Conservation (phyloP, 2,888 invertebrate species). For the Drosophila basisetae region DNA sequence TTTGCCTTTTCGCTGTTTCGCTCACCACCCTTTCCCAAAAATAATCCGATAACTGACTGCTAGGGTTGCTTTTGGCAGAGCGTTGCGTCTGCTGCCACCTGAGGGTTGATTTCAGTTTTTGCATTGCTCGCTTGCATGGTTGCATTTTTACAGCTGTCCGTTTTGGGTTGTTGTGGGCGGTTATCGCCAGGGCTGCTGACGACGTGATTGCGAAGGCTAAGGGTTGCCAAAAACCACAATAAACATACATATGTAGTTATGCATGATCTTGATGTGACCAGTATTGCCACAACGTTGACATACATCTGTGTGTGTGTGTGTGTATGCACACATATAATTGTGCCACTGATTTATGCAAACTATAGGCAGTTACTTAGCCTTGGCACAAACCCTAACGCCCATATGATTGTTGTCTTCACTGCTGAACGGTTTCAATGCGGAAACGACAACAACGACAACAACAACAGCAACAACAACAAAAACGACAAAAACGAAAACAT, state of each 20-base stretch:
- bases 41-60: slow-evolving; percentile 33
- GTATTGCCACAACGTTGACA: slow-evolving; percentile 24
- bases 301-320: not conserved
- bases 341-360: slow-evolving; percentile 21
- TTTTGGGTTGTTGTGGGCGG: slow-evolving; percentile 37
- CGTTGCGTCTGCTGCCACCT: slow-evolving; percentile 10
- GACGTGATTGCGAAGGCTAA: not conserved
- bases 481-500: slow-evolving; percentile 1
- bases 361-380: slow-evolving; percentile 27
- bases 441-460: slow-evolving; percentile 20
- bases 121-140: slow-evolving; percentile 32
- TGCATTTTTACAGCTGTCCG: slow-evolving; percentile 65
- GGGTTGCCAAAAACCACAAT: slow-evolving; percentile 19
- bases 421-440: slow-evolving; percentile 34
- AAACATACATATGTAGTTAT: not conserved
- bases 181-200: slow-evolving; percentile 41
- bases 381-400: slow-evolving; percentile 36
- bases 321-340: not conserved
- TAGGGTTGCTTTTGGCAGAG: slow-evolving; percentile 34
- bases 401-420: slow-evolving; percentile 27
- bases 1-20: slow-evolving; percentile 8
- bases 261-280: slow-evolving; percentile 5
- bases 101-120: slow-evolving; percentile 35
- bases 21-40: slow-evolving; percentile 35
- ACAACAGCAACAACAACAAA: slow-evolving; percentile 14